phyloP scores from a whole-genome alignment of 2,797 vertebrate species.

The Cottoperca gobio region DNA sequence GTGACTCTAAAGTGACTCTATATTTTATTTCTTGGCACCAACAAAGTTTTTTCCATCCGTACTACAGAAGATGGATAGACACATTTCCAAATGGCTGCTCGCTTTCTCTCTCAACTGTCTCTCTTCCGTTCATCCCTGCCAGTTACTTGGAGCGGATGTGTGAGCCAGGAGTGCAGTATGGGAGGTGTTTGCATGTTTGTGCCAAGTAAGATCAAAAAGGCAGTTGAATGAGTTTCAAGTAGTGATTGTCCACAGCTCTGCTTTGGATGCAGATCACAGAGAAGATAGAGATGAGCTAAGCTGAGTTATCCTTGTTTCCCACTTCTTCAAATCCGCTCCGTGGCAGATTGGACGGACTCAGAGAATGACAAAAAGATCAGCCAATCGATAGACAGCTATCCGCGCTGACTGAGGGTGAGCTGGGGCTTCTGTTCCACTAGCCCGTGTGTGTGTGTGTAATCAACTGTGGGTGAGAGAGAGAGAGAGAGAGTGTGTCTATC shows the following conservation, averaged over 20 bases:
- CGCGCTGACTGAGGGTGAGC: slow-evolving; percentile 50
- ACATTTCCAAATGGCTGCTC: slow-evolving; percentile 37
- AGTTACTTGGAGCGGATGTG: slow-evolving; percentile 53
- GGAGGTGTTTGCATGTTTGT: slow-evolving; percentile 61
- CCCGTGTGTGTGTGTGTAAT: slow-evolving; percentile 45
- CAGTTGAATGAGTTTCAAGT: slow-evolving; percentile 71
- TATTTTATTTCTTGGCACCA: slow-evolving; percentile 34
- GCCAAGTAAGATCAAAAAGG: slow-evolving; percentile 73
- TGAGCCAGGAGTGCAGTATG: slow-evolving; percentile 60
- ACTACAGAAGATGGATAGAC: slow-evolving; percentile 4
- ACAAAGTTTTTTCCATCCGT: background rate
- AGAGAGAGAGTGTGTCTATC: too few relatives aligned
- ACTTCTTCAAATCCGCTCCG: slow-evolving; percentile 55
- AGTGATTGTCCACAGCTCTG: slow-evolving; percentile 68
- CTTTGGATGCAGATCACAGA: slow-evolving; percentile 77
- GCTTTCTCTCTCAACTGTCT: slow-evolving; percentile 5
- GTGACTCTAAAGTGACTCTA: slow-evolving; percentile 11
- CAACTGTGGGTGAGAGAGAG: background rate
- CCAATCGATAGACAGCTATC: slow-evolving; percentile 70
- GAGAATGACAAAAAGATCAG: slow-evolving; percentile 66
- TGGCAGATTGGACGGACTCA: slow-evolving; percentile 63
- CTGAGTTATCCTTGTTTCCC: slow-evolving; percentile 66
- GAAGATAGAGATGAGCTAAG: slow-evolving; percentile 67
- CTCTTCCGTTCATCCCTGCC: slow-evolving; percentile 31
- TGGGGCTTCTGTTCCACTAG: slow-evolving; percentile 19